These are phyloP conservation scores for Leucania comma DNA, from an alignment of 2,888 invertebrate genomes.

Conservation along the genomic window DNA sequence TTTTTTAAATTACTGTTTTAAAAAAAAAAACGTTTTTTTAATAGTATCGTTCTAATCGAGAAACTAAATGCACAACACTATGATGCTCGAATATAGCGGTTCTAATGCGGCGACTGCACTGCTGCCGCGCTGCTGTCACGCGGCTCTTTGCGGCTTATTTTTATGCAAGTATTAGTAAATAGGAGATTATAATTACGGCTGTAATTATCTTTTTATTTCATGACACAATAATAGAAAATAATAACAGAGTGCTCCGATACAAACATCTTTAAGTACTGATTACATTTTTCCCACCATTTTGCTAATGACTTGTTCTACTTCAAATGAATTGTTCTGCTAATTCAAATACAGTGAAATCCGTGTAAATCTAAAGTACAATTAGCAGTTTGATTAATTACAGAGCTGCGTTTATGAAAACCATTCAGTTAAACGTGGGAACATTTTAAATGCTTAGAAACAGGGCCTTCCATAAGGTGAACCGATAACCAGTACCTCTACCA, in stretches of 20 bases:
- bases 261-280: not conserved
- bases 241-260: not conserved
- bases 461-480: not conserved
- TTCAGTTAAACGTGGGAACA: conserved; percentile 6
- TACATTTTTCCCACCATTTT: no score
- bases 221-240: not conserved
- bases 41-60: no score
- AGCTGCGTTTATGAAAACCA: conserved; percentile 6
- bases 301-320: no score
- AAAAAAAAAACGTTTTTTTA: no score
- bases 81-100: no score
- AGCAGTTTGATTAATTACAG: conserved; percentile 17
- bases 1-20: no score
- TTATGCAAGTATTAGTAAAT: no score
- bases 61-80: no score
- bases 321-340: not conserved
- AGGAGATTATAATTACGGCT: not conserved
- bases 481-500: no score
- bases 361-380: conserved; percentile 9
- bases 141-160: no score
- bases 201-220: not conserved
- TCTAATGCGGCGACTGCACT: no score
- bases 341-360: not conserved
- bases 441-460: not conserved
- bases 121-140: no score